Percentiles rank a stretch among this genome's conserved stretches.
Evolutionary conservation across 1,140 invertebrate genomes (phyloP).

Genomic region (Aphelinus certus): DNA sequence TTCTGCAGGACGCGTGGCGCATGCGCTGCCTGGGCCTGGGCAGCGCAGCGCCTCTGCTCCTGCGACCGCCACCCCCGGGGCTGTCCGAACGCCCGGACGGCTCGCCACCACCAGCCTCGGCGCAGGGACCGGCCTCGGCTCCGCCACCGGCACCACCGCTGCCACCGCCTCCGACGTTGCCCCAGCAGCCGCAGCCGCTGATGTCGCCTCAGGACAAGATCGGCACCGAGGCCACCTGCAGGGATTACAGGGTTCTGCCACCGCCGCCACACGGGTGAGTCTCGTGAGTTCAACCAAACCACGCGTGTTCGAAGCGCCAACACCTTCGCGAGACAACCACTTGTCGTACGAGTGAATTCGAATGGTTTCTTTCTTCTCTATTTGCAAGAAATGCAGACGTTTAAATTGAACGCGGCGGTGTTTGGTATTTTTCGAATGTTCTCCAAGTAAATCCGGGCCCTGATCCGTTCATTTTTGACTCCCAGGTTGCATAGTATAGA

Average conservation of each 20-base stretch:
- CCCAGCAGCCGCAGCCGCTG: slow-evolving; percentile 16
- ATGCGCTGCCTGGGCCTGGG: slow-evolving; percentile 85
- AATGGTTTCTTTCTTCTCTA: no score
- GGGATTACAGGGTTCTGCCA: slow-evolving; percentile 58
- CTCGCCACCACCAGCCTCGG: slow-evolving; percentile 38
- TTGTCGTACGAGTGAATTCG: no score
- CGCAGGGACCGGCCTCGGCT: slow-evolving; percentile 32
- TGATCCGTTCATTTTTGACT: no score
- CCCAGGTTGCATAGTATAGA: no score
- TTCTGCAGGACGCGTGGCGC: slow-evolving; percentile 88
- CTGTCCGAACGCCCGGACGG: slow-evolving; percentile 45
- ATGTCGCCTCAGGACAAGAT: no score
- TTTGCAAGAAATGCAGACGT: no score
- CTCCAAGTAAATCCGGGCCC: no score
- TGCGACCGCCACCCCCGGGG: slow-evolving; percentile 56
- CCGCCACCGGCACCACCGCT: slow-evolving; percentile 50
- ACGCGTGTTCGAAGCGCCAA: no score
- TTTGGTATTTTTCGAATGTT: no score
- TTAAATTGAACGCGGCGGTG: no score
- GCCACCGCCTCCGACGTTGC: slow-evolving; percentile 38
- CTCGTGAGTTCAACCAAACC: no score
- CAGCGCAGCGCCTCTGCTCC: slow-evolving; percentile 62
- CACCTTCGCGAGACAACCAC: no score
- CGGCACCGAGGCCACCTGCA: slow-evolving; percentile 45
- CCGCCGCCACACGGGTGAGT: slow-evolving; percentile 57